phyloP scores from a whole-genome alignment of 2,888 invertebrate species.

The Pollenia angustigena region DNA sequence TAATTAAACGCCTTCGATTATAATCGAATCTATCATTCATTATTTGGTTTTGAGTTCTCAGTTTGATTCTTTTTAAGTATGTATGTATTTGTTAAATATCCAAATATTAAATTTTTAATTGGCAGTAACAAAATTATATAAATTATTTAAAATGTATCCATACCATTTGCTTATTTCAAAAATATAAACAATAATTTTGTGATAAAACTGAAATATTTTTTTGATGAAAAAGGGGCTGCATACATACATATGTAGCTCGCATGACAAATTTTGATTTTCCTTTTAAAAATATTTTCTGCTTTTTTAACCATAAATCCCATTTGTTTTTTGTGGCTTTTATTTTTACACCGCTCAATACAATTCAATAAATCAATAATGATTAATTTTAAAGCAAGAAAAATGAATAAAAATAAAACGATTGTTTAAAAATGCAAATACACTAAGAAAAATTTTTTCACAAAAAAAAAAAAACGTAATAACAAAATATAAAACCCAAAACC shows the following conservation, averaged over 20 bases:
- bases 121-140: no score
- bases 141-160: no score
- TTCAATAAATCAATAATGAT: conserved; percentile 71
- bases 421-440: background rate
- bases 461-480: background rate
- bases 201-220: background rate
- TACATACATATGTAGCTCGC: background rate
- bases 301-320: conserved; percentile 51
- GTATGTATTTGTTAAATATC: no score
- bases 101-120: no score
- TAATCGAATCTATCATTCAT: no score
- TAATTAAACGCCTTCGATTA: no score
- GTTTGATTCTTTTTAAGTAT: no score
- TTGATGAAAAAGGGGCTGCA: no score
- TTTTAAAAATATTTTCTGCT: background rate
- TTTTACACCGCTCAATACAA: conserved; percentile 22
- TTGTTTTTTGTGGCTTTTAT: conserved; percentile 38
- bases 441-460: background rate
- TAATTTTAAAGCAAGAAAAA: conserved; percentile 57
- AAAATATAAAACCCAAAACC: background rate
- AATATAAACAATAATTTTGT: no score
- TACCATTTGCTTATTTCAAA: no score
- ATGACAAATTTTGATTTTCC: background rate
- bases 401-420: conserved; percentile 19
- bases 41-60: no score